Base-by-base conservation (phyloP, 2,113 vertebrate species). In the Crotalus viridis region DNA sequence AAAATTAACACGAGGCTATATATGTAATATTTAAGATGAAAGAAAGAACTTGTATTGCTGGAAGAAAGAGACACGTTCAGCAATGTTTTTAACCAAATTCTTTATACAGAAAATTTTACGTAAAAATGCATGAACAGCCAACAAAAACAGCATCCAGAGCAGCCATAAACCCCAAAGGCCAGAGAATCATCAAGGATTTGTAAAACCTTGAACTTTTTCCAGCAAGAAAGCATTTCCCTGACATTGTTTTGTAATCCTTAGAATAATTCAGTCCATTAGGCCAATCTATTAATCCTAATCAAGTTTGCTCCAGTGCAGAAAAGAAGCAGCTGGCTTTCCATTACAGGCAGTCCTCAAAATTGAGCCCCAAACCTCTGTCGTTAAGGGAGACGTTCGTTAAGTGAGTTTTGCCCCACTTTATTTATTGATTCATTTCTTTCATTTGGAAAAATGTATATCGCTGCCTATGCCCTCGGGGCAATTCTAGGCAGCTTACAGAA, bases 391-490 rank as follows among this genome's bases (percentile, higher is more conserved):
- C 61, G 2, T n/a, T 64, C 13, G 61, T 28, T n/a, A 64, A 64
- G 4, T n/a, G 28, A n/a, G 4, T 13, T 69, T 69, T n/a, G 61
- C 28, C 12, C 61, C 61, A 5, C n/a, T 69, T n/a, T 61, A 28
- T 13, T 13, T 51, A 51, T 51, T 51, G 7, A 51, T 51, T 51
- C 48, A 64, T n/a, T 64, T n/a, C 5, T 64, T 64, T 12, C 12
- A 13, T n/a, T n/a, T n/a, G 10, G 26, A 28, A 64, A 28, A 64
- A 28, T 28, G 0, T 28, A 28, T 28, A 64, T 1, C 4, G 26
- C 26, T 10, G 10, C 9, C 26, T 10, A 61, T 1, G 4, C 3
- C 1, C 59, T 64, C 26, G 28, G 0, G 1, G 3, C 9, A 10
- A 61, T 24, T 51, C 48, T 61, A 61, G 59, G 59, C 24, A 24